Evolutionary conservation across 2,888 invertebrate genomes (phyloP).

Genomic region (Liposcelis brunnea): DNA sequence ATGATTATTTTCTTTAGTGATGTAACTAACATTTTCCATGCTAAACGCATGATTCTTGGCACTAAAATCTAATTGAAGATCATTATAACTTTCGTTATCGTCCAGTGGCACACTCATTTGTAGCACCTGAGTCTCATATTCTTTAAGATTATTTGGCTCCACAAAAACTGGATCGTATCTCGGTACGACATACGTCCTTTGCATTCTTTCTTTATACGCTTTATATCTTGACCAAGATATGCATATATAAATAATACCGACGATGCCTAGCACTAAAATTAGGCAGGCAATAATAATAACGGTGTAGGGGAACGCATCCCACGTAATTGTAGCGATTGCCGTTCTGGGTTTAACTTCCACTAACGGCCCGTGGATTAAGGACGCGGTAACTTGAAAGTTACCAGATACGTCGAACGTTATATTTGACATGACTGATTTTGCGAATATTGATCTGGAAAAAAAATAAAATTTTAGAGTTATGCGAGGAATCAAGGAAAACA

Average conservation of each 20-base stretch:
- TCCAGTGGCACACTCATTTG: constrained; percentile 85
- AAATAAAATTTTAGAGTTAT: too few species aligned
- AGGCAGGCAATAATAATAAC: constrained; percentile 74
- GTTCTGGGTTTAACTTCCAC: constrained; percentile 27
- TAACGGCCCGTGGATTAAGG: constrained; percentile 44
- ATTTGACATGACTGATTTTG: constrained; percentile 42
- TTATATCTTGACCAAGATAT: constrained; percentile 87
- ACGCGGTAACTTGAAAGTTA: constrained; percentile 47
- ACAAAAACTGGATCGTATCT: constrained; percentile 54
- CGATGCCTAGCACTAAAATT: constrained; percentile 71
- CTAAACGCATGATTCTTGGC: constrained; percentile 76
- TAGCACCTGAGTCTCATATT: constrained; percentile 83
- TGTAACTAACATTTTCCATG: constrained; percentile 75
- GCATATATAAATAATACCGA: constrained; percentile 84
- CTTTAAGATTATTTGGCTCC: constrained; percentile 71
- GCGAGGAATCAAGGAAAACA: background rate
- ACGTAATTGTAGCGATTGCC: constrained; percentile 33
- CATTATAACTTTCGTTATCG: constrained; percentile 56
- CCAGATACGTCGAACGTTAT: constrained; percentile 51
- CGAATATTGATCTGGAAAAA: constrained; percentile 35
- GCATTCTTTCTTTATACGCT: constrained; percentile 67
- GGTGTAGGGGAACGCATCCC: constrained; percentile 72
- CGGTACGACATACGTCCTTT: constrained; percentile 53
- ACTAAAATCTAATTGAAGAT: constrained; percentile 71
- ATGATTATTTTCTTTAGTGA: constrained; percentile 66